Evolutionary conservation across 2,113 vertebrate species (phyloP).

Genomic region (Crypturellus undulatus): DNA sequence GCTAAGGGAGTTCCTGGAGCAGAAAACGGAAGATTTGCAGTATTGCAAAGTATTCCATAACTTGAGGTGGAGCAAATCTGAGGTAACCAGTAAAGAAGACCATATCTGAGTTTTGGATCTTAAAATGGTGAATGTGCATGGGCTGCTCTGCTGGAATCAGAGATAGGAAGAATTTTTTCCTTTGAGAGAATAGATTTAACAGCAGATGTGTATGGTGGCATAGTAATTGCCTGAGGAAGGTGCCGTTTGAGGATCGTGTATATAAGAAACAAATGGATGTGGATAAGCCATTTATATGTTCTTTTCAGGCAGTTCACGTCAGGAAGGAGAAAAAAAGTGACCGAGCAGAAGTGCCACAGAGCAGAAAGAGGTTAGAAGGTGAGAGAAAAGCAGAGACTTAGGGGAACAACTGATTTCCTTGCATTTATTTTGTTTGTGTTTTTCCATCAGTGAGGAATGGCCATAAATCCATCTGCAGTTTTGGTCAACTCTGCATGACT

Average conservation of each 20-base stretch:
- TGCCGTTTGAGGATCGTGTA: background rate
- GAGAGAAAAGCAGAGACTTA: background rate
- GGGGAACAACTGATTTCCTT: conserved; percentile 34
- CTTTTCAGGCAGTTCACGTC: background rate
- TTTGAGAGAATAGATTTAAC: background rate
- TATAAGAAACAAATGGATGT: background rate
- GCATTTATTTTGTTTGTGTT: conserved; percentile 56
- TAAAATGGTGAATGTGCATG: background rate
- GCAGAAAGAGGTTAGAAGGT: conserved; percentile 21
- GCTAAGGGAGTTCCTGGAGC: background rate
- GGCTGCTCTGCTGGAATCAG: background rate
- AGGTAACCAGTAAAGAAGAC: background rate
- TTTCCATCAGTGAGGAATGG: conserved; percentile 33
- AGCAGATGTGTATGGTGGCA: background rate
- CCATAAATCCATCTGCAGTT: conserved; percentile 40
- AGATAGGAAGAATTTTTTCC: background rate
- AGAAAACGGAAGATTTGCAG: background rate
- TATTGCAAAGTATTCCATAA: background rate
- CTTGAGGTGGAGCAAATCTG: background rate
- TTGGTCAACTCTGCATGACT: background rate
- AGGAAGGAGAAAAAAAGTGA: conserved; percentile 17
- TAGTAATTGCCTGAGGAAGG: background rate
- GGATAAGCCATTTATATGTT: background rate
- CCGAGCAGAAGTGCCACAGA: background rate
- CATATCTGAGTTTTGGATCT: background rate